Conservation (phyloP, 2,113 vertebrate genomes). For the Melanocharis versteri region DNA sequence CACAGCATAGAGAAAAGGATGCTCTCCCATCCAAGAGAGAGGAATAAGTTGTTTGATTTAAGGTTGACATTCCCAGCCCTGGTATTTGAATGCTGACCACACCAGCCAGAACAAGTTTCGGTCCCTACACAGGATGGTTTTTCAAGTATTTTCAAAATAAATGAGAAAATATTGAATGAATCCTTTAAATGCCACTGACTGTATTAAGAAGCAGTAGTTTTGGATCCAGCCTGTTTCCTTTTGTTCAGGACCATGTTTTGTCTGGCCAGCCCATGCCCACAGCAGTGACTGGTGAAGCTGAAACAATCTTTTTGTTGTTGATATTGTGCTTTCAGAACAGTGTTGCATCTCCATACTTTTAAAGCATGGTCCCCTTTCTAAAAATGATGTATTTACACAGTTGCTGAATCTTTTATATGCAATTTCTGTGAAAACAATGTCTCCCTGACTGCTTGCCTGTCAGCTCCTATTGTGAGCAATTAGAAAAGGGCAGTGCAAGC, state of each 20-base stretch:
- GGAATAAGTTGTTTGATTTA: background rate
- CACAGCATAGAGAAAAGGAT: background rate
- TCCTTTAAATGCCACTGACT: background rate
- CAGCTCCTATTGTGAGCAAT: background rate
- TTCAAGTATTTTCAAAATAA: background rate
- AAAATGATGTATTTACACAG: background rate
- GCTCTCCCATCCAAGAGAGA: background rate
- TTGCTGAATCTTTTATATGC: constrained; percentile 12
- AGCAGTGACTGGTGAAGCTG: background rate
- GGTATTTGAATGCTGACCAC: background rate
- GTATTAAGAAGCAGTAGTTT: background rate
- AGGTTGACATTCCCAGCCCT: background rate
- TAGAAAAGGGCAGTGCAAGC: constrained; percentile 20
- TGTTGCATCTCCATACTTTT: background rate
- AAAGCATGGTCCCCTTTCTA: background rate
- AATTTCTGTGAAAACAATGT: background rate
- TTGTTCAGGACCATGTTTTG: background rate
- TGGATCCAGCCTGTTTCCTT: background rate
- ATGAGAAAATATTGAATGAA: background rate
- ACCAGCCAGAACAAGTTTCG: background rate
- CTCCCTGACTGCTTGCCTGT: background rate
- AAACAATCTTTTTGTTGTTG: background rate
- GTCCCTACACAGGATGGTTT: background rate
- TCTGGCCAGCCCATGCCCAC: background rate
- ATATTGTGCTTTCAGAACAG: background rate